Base-by-base conservation (phyloP, 2,888 invertebrate genomes). In the Atethmia centrago region DNA sequence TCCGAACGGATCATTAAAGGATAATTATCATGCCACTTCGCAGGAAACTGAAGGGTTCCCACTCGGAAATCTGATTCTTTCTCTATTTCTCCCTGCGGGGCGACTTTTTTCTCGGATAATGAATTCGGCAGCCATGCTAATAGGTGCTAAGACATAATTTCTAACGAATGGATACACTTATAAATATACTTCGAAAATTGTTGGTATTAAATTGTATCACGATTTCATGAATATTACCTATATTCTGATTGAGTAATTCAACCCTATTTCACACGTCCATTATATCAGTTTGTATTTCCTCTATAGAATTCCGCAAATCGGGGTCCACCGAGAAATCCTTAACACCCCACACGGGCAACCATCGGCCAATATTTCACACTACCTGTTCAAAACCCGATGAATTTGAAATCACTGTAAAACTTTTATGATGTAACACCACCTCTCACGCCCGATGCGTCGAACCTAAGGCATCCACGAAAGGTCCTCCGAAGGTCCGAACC, bases 11-110 rank as follows among this genome's bases (percentile, higher is more conserved):
- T 95, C 94, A 95, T 95, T 95, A 94, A 88, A 91, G 93, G 93
- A 95, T 93, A 95, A 96, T 95, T 95, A 95, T 95, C 92, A 92
- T 92, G 93, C 93, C 94, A 94, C 95, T 95, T 92, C 90, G 92
- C 92, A 90, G 92, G 92, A 93, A 92, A 84, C 94, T 93, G 92
- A 90, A 94, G 94, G 92, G 93, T 88, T 90, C 87, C 88, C 92
- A 90, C 94, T 93, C 93, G 94, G 93, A 94, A 95, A 94, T 95
- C 92, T 92, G 94, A 95, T 95, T 94, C 93, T 93, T 94, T 93
- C 88, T 89, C 92, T 90, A 89, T 91, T 91, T 85, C 77, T 74
- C 81, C 79, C 82, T 76, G 72, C 71, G 87, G 90, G 89, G 88
- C 82, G 89, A 87, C 85, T 88, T 91, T 92, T 93, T 88, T 88